These are phyloP conservation scores for Marmota monax DNA, from an alignment of 2,113 vertebrate species.

Conservation along the genomic window DNA sequence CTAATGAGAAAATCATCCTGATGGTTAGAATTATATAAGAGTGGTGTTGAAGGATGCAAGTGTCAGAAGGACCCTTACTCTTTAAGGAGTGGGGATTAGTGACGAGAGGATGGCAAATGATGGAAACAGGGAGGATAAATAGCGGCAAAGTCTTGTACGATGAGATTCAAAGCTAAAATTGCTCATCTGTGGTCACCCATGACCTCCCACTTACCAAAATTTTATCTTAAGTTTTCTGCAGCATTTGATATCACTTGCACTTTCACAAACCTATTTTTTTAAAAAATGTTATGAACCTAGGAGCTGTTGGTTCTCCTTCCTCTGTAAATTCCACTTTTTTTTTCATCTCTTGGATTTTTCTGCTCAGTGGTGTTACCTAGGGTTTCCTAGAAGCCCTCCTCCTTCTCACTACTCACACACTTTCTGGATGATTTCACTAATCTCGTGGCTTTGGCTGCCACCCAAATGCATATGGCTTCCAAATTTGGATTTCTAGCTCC, in stretches of 20 bases:
- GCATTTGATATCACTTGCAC: constrained; percentile 38
- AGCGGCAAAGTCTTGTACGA: not conserved
- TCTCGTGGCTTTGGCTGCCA: not conserved
- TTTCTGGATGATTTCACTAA: not conserved
- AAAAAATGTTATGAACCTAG: not conserved
- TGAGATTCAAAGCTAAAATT: not conserved
- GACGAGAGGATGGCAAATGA: not conserved
- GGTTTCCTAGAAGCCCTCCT: not conserved
- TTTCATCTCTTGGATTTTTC: not conserved
- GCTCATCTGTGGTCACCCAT: not conserved
- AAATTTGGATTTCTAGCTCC: not conserved
- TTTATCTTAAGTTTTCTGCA: constrained; percentile 35
- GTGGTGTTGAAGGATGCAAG: not conserved
- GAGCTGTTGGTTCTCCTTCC: not conserved
- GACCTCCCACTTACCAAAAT: constrained; percentile 7
- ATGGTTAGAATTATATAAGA: not conserved
- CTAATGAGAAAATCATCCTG: not conserved
- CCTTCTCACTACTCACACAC: not conserved
- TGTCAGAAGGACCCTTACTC: not conserved
- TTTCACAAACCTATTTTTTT: constrained; percentile 2
- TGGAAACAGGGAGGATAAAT: not conserved
- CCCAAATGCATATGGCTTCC: not conserved
- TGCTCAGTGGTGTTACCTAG: not conserved
- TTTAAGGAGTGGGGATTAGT: not conserved
- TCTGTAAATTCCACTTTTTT: not conserved